These are phyloP conservation scores for Strix uralensis DNA, from an alignment of 2,113 vertebrate genomes.

Conservation along the genomic window DNA sequence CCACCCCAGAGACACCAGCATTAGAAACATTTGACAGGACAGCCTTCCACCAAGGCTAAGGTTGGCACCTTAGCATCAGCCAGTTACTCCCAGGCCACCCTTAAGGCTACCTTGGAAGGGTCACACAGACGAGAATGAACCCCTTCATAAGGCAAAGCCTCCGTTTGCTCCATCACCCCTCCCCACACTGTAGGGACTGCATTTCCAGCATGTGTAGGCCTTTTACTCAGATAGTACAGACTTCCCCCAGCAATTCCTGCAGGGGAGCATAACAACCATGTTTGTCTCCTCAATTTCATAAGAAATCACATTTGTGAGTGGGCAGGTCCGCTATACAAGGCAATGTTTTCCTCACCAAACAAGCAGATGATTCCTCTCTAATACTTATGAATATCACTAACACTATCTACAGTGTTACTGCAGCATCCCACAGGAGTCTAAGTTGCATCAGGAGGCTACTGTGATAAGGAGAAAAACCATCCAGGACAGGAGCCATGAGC, in stretches of 20 bases:
- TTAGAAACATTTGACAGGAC: neutral
- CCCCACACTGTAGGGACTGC: rapidly evolving
- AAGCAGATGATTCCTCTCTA: neutral
- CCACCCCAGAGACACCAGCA: neutral
- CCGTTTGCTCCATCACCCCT: neutral
- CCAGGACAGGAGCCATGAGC: neutral
- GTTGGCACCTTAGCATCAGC: neutral
- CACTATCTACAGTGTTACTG: neutral
- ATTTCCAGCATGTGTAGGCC: neutral
- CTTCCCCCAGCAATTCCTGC: neutral
- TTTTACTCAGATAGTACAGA: neutral
- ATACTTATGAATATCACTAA: neutral
- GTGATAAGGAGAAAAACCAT: neutral
- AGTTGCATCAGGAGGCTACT: neutral
- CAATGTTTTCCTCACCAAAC: neutral
- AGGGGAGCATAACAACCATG: neutral
- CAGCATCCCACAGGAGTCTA: neutral
- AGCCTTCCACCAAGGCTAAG: neutral
- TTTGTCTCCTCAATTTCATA: neutral
- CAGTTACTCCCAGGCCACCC: neutral
- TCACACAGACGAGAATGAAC: neutral
- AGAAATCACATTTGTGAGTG: neutral
- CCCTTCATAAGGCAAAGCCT: neutral
- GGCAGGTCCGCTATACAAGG: neutral
- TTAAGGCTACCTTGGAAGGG: neutral